These are phyloP conservation scores for Alloscopus bannaensis DNA, from an alignment of 2,888 invertebrate species.

Conservation along the genomic window DNA sequence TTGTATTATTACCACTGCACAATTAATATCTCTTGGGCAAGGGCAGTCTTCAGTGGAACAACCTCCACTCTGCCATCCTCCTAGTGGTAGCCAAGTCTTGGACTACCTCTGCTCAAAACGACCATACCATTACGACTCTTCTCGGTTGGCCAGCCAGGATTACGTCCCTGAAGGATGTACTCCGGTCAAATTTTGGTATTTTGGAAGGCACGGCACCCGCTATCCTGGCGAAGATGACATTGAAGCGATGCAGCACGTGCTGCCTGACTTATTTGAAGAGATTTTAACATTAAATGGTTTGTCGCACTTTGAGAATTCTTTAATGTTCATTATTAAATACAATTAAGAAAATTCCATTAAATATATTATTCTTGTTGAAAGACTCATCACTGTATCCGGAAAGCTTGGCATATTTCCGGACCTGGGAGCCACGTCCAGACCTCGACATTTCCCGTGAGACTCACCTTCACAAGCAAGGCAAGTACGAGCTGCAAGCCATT, in stretches of 20 bases:
- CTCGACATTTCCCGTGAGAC: slow-evolving; percentile 47
- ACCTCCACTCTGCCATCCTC: too few relatives aligned
- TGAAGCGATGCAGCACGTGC: slow-evolving; percentile 42
- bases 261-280: slow-evolving; percentile 33
- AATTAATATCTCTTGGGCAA: too few relatives aligned
- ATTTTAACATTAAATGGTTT: slow-evolving; percentile 6
- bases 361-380: not conserved
- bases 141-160: not conserved
- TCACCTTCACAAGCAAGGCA: slow-evolving; percentile 59
- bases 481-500: slow-evolving; percentile 53
- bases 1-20: too few relatives aligned
- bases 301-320: not conserved
- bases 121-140: slow-evolving; percentile 5
- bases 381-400: slow-evolving; percentile 28
- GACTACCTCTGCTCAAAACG: slow-evolving; percentile 18
- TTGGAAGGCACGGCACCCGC: slow-evolving; percentile 70
- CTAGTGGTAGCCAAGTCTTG: too few relatives aligned
- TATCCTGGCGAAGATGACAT: slow-evolving; percentile 66
- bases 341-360: not conserved
- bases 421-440: slow-evolving; percentile 42
- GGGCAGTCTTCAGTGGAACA: too few relatives aligned
- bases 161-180: slow-evolving; percentile 52
- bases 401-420: slow-evolving; percentile 22
- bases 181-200: slow-evolving; percentile 64
- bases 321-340: not conserved